Evolutionary conservation across 2,888 invertebrate genomes (phyloP).

Genomic region (Bugulina stolonifera): DNA sequence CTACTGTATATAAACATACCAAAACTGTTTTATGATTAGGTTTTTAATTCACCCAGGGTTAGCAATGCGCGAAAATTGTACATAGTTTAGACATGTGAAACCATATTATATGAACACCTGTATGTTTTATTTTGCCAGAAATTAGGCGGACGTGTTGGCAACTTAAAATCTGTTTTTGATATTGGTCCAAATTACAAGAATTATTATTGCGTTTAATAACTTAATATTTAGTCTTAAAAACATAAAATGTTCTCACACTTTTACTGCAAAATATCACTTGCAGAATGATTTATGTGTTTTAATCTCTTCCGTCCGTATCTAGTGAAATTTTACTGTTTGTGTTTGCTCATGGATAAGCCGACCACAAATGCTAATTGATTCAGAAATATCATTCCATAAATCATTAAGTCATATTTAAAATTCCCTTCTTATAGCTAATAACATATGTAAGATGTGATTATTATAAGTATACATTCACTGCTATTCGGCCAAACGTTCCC

Average conservation of each 20-base stretch:
- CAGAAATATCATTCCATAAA: background rate
- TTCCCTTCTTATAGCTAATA: too few species aligned
- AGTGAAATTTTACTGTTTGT: background rate
- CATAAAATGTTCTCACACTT: constrained; percentile 13
- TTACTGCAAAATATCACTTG: background rate
- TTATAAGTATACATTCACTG: too few species aligned
- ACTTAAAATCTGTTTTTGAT: background rate
- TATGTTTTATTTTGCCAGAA: background rate
- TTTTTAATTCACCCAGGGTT: too few species aligned
- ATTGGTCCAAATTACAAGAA: background rate
- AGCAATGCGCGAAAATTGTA: too few species aligned
- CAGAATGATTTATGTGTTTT: background rate
- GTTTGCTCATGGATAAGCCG: background rate
- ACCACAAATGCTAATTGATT: constrained; percentile 4
- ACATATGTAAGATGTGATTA: too few species aligned
- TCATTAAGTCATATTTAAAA: too few species aligned
- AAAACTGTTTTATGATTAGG: too few species aligned
- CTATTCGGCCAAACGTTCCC: background rate
- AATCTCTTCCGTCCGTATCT: constrained; percentile 11
- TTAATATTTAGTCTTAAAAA: background rate
- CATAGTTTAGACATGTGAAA: background rate
- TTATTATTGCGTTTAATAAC: background rate
- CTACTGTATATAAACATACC: too few species aligned
- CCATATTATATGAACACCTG: background rate
- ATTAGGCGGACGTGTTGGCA: background rate